A percentile compares a stretch with the other conserved stretches of the same genome.
Conservation (phyloP, 2,888 invertebrate species). For the Heliconius aoede region DNA sequence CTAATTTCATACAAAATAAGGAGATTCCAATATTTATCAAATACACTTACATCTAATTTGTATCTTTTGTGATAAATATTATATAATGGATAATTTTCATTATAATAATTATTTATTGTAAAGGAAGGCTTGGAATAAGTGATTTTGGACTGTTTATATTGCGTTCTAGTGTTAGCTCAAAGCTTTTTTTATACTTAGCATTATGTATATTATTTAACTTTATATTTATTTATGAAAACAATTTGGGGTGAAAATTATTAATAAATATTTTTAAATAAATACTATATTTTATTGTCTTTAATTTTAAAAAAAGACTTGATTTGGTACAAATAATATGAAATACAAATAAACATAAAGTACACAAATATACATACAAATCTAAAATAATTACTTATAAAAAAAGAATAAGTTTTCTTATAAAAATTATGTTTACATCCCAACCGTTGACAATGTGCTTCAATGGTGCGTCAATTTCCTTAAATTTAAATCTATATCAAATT, state of each 20-base stretch:
- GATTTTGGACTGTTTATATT: constrained; percentile 3
- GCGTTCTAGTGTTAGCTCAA: constrained; percentile 4
- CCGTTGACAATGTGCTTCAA: constrained; percentile 13
- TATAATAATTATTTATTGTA: constrained; percentile 21
- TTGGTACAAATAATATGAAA: not conserved
- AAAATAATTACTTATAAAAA: not conserved
- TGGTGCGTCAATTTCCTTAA: constrained; percentile 24
- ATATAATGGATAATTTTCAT: constrained; percentile 11
- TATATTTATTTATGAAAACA: not conserved
- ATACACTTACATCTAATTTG: constrained; percentile 30
- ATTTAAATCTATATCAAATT: not conserved
- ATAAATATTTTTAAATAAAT: not conserved
- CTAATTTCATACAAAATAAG: not conserved
- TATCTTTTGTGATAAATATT: constrained; percentile 21
- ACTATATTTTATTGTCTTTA: not conserved
- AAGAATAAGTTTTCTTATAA: not conserved
- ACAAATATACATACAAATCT: constrained; percentile 12
- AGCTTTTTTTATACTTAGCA: not conserved
- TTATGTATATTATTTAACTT: not conserved
- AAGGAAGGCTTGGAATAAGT: constrained; percentile 12
- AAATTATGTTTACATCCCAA: constrained; percentile 8
- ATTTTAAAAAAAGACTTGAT: not conserved
- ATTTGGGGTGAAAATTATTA: not conserved
- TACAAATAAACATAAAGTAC: not conserved
- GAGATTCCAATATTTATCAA: constrained; percentile 7